These are phyloP conservation scores for Eupelmus urozonus DNA, from an alignment of 2,888 invertebrate genomes.

Conservation along the genomic window DNA sequence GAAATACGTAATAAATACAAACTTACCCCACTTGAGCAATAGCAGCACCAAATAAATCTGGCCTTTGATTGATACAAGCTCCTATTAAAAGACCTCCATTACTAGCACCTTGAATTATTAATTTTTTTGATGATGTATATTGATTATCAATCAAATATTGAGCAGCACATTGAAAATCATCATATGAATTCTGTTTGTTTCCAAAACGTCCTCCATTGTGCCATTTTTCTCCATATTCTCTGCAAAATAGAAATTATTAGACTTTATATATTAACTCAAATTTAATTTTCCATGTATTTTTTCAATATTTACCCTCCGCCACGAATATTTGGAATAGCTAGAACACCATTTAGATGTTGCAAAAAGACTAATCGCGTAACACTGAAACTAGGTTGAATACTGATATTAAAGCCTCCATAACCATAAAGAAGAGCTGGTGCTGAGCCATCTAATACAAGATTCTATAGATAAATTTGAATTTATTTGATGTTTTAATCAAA, in stretches of 20 bases:
- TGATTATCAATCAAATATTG: constrained; percentile 89
- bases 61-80: constrained; percentile 96
- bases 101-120: constrained; percentile 95
- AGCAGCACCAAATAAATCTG: constrained; percentile 95
- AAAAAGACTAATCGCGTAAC: constrained; percentile 92
- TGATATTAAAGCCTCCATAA: constrained; percentile 98
- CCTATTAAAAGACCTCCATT: constrained; percentile 98
- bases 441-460: constrained; percentile 82
- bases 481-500: not conserved
- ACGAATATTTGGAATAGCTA: constrained; percentile 95
- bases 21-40: constrained; percentile 89
- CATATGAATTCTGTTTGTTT: constrained; percentile 98
- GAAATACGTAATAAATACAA: not conserved
- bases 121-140: constrained; percentile 86
- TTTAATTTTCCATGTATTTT: constrained; percentile 20
- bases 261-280: constrained; percentile 29
- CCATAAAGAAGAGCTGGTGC: constrained; percentile 94
- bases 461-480: constrained; percentile 77
- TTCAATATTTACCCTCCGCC: constrained; percentile 90
- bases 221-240: constrained; percentile 98
- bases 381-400: constrained; percentile 93
- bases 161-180: constrained; percentile 96
- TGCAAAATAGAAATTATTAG: constrained; percentile 73
- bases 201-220: constrained; percentile 93
- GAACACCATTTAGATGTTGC: constrained; percentile 91